These are phyloP conservation scores for Cheilosia scutellata DNA, from an alignment of 2,888 invertebrate species.

Conservation along the genomic window DNA sequence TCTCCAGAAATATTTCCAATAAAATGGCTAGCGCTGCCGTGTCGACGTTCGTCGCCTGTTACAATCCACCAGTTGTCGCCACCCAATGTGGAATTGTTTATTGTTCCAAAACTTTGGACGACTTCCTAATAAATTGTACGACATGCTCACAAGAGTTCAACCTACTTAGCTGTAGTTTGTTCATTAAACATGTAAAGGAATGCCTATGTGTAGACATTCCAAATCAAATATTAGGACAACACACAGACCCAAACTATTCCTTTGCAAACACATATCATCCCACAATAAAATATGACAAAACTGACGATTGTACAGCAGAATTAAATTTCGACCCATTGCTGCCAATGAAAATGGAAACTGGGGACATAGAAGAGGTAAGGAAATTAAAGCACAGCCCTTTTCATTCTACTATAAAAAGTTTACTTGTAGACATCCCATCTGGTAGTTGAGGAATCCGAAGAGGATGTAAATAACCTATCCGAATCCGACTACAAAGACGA, in stretches of 20 bases:
- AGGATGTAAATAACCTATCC: slow-evolving; percentile 13
- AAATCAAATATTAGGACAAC: too few relatives aligned
- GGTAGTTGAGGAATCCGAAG: background rate
- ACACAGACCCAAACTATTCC: background rate
- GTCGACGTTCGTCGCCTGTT: background rate
- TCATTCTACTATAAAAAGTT: too few relatives aligned
- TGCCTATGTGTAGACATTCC: background rate
- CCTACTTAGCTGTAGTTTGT: slow-evolving; percentile 45
- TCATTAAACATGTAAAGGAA: slow-evolving; percentile 50
- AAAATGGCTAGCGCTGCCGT: background rate
- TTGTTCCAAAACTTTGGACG: slow-evolving; percentile 42
- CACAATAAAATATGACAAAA: background rate
- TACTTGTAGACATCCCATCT: background rate
- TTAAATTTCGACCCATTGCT: background rate
- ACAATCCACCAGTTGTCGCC: slow-evolving; percentile 16
- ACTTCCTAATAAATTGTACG: slow-evolving; percentile 30
- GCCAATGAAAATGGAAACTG: background rate
- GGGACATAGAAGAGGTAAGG: background rate
- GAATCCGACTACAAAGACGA: slow-evolving; percentile 49
- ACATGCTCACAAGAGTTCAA: slow-evolving; percentile 49
- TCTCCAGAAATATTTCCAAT: background rate
- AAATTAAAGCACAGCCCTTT: too few relatives aligned
- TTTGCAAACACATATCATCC: background rate
- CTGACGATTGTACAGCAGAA: background rate
- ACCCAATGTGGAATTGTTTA: slow-evolving; percentile 45